phyloP scores from a whole-genome alignment of 2,797 vertebrate genomes.

The Parauchenoglanis punctatus region DNA sequence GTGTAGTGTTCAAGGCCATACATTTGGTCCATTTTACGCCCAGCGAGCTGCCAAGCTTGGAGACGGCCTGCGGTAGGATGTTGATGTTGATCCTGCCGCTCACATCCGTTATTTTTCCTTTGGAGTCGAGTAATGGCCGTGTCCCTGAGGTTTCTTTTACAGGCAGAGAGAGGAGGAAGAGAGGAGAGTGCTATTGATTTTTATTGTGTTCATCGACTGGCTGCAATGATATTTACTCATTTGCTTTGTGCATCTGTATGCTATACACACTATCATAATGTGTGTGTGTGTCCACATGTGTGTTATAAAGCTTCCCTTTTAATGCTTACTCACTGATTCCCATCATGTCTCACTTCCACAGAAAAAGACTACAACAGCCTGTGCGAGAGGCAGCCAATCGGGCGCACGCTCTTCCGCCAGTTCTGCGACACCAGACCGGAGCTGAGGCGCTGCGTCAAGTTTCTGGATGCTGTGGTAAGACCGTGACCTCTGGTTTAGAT shows the following conservation, averaged over 20 bases:
- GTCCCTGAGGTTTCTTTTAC: constrained; percentile 53
- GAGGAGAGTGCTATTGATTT: constrained; percentile 61
- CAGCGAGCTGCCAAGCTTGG: constrained; percentile 25
- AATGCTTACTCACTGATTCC: constrained; percentile 39
- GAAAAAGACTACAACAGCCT: constrained; percentile 93
- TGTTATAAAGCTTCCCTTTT: constrained; percentile 16
- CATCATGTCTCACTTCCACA: constrained; percentile 61
- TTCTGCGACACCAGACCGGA: constrained; percentile 91
- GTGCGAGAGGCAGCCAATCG: constrained; percentile 93
- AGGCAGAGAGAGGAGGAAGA: constrained; percentile 38
- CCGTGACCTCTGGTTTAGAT: neutral
- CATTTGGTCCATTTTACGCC: neutral
- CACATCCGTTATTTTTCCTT: constrained; percentile 29
- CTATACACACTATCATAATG: neutral
- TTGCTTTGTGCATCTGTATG: constrained; percentile 21
- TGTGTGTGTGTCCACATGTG: neutral
- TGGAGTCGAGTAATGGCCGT: constrained; percentile 49
- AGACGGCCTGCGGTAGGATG: constrained; percentile 41
- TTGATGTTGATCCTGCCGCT: constrained; percentile 27
- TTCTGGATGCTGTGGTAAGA: constrained; percentile 95
- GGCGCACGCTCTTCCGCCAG: constrained; percentile 87
- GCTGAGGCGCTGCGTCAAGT: constrained; percentile 85
- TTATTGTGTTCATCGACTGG: constrained; percentile 56
- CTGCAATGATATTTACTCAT: constrained; percentile 53
- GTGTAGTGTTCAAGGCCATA: neutral